Conservation (phyloP, 2,888 invertebrate species). For the Heteromurus nitidus region DNA sequence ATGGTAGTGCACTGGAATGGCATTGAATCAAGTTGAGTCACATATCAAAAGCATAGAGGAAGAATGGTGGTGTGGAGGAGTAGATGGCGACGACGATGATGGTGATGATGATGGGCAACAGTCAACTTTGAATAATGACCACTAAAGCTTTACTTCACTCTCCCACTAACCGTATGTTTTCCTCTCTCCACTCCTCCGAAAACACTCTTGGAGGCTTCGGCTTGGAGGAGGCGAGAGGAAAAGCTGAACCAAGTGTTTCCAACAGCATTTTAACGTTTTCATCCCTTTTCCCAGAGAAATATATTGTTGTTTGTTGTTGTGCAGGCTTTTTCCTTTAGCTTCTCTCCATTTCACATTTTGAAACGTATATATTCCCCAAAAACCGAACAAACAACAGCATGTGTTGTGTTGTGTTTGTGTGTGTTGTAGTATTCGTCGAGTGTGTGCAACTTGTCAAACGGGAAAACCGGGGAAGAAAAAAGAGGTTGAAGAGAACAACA, state of each 20-base stretch:
- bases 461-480: constrained; percentile 3
- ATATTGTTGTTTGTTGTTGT: background rate
- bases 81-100: background rate
- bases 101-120: constrained; percentile 38
- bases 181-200: too few relatives aligned
- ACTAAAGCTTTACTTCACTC: too few relatives aligned
- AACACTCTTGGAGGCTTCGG: too few relatives aligned
- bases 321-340: too few relatives aligned
- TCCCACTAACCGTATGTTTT: too few relatives aligned
- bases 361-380: background rate
- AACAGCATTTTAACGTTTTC: constrained; percentile 30
- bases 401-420: background rate
- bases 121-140: constrained; percentile 35
- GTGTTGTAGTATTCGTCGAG: too few relatives aligned
- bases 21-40: constrained; percentile 8
- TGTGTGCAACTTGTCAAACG: constrained; percentile 23
- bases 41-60: background rate
- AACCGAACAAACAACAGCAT: background rate
- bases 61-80: background rate
- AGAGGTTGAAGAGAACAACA: background rate
- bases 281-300: constrained; percentile 2
- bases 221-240: constrained; percentile 29
- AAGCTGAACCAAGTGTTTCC: constrained; percentile 33
- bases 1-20: constrained; percentile 13
- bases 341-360: too few relatives aligned